Evolutionary conservation across 1,140 invertebrate species (phyloP), one percentile per base, ranked within the genome.

Genomic region (Dinoponera quadriceps): DNA sequence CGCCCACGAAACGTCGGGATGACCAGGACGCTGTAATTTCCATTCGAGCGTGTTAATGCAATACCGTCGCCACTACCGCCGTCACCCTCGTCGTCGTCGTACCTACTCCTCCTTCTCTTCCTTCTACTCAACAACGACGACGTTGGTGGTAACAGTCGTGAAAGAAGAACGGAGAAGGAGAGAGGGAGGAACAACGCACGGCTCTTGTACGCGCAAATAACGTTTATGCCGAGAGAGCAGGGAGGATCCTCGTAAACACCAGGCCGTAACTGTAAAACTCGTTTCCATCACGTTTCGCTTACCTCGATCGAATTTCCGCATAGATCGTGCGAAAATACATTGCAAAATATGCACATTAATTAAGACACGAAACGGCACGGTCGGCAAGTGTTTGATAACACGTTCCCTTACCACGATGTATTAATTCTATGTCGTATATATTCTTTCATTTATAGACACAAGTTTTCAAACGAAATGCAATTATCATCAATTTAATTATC

Each of bases 261-360:
- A 86, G 77, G 83, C 84, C 90, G 88, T 92, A 93, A 92, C 91
- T 91, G 91, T 92, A 92, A 92, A 93, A 91, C 88, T 84, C 88
- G 89, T 90, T 87, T 86, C 51, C 60, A 85, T 77, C 71, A 78
- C 68, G 68, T 86, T 82, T 85, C 85, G 83, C 83, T 85, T 81
- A 73, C 68, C 75, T 68, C 68, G 54, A 62, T 80, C 48, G 44
- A 57, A 68, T 85, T 59, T 66, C 59, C 66, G 48, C 57, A 49
- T 55, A 78, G 16, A 60, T 38, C 22, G 55, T 54, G 69, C 25
- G 63, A 55, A 55, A 77, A 63, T 80, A 65, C 33, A 33, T 63
- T 44, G n/a, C 27, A 20, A 51, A 48, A n/a, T 9, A 9, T 44
- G 38, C 38, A 9, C 22, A 62, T 78, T 69, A 78, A 78, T 78